Conservation (phyloP, 2,888 invertebrate species). For the Pyrocoelia pectoralis region DNA sequence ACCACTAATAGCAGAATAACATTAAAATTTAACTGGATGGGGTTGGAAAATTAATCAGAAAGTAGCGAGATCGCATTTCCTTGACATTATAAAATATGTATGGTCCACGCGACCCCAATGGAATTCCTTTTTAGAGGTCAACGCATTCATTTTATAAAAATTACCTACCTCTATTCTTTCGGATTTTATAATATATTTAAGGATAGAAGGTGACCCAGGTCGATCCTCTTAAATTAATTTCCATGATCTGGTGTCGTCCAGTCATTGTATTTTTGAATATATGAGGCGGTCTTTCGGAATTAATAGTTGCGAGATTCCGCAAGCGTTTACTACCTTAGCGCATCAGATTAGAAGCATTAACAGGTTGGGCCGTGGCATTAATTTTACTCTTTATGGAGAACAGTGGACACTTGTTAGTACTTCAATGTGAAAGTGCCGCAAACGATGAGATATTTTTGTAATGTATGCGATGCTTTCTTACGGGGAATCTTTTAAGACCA, state of each 20-base stretch:
- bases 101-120: slow-evolving; percentile 18
- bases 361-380: slow-evolving; percentile 56
- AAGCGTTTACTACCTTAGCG: slow-evolving; percentile 57
- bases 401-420: slow-evolving; percentile 44
- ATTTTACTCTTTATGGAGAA: slow-evolving; percentile 58
- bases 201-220: slow-evolving; percentile 26
- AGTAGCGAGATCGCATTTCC: slow-evolving; percentile 24
- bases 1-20: slow-evolving; percentile 39
- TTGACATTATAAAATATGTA: slow-evolving; percentile 44
- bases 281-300: slow-evolving; percentile 55
- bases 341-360: slow-evolving; percentile 61
- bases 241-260: slow-evolving; percentile 40
- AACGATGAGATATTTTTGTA: slow-evolving; percentile 17
- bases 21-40: slow-evolving; percentile 45
- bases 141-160: neutral
- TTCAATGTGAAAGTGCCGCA: slow-evolving; percentile 35
- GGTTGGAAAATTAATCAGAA: slow-evolving; percentile 7
- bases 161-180: too few relatives aligned
- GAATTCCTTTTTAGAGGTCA: slow-evolving; percentile 19
- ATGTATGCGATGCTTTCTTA: slow-evolving; percentile 21
- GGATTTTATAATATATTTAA: slow-evolving; percentile 16
- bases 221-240: slow-evolving; percentile 44
- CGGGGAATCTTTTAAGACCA: too few relatives aligned
- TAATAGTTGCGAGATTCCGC: slow-evolving; percentile 60
- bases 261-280: slow-evolving; percentile 56